Evolutionary conservation across 2,888 invertebrate species (phyloP), one percentile per base, ranked within the genome.

Genomic region (Altica lythri): DNA sequence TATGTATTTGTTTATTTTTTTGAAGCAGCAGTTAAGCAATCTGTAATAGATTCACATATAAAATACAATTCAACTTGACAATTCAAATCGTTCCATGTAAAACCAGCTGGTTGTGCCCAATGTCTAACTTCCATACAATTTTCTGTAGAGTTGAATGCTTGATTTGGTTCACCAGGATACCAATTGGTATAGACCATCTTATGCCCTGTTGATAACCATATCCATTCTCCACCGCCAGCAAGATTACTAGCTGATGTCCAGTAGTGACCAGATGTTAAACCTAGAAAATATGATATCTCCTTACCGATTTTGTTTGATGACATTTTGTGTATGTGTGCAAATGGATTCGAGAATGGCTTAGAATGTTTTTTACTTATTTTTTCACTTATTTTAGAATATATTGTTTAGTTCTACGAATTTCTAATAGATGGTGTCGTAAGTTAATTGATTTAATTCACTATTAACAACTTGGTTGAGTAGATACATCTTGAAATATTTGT

Each of bases 161-260:
- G n/a, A 25, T 34, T 54, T 8, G 54, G 54, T 38, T 54, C 54
- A 2, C 30, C 25, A 22, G 43, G 37, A 38, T 54, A 38, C 54
- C 54, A 54, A 12, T 54, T 54, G 12, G 54, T 44, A 38, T 49
- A 54, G 5, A 22, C 43, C 1, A 54, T 12, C 12, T 54, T 32
- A 14, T 13, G n/a, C 4, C 54, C 54, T 4, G 47, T 49, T 5
- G 54, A 34, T 16, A 54, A 32, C 54, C 54, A 54, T 9, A 48
- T 25, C 48, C 48, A 54, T 30, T 48, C 18, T 12, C 35, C 19
- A 6, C 18, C 27, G 3, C 43, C 40, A 3, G 34, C 54, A 10
- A 37, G 44, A 19, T 54, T 49, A 5, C 44, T 27, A 4, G 37
- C 54, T 4, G 54, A 54, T 1, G 54, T 44, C 48, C 48, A 54